Conservation (phyloP, 2,888 invertebrate genomes). For the Lasioglossum oenotherae region DNA sequence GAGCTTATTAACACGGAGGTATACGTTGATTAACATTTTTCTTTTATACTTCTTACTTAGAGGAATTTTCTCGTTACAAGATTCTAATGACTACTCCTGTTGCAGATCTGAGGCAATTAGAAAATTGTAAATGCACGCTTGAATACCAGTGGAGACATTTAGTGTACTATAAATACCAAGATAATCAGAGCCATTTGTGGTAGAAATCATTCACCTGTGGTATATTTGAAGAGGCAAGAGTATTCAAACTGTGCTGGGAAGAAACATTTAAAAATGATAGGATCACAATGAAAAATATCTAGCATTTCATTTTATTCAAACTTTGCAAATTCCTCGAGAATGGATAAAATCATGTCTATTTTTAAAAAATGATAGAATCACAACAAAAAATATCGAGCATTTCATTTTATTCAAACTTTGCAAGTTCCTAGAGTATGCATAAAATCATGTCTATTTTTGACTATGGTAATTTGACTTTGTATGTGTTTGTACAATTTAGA, state of each 20-base stretch:
- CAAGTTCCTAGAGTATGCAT: not conserved
- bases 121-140: not conserved
- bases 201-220: not conserved
- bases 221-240: not conserved
- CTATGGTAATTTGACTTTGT: not conserved
- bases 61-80: too few species aligned
- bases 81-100: not conserved
- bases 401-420: not conserved
- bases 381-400: not conserved
- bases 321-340: not conserved
- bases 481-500: not conserved
- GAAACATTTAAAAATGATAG: not conserved
- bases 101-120: not conserved
- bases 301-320: not conserved
- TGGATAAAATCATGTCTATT: not conserved
- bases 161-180: not conserved
- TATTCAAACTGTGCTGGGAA: not conserved
- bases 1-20: constrained; percentile 77
- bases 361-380: not conserved
- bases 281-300: not conserved
- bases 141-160: not conserved
- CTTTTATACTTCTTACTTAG: not conserved
- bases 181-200: not conserved
- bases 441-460: not conserved
- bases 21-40: constrained; percentile 32